Evolutionary conservation across 1,140 invertebrate genomes (phyloP), one percentile per base, ranked within the genome.

Genomic region (Medauroidea extradentata): DNA sequence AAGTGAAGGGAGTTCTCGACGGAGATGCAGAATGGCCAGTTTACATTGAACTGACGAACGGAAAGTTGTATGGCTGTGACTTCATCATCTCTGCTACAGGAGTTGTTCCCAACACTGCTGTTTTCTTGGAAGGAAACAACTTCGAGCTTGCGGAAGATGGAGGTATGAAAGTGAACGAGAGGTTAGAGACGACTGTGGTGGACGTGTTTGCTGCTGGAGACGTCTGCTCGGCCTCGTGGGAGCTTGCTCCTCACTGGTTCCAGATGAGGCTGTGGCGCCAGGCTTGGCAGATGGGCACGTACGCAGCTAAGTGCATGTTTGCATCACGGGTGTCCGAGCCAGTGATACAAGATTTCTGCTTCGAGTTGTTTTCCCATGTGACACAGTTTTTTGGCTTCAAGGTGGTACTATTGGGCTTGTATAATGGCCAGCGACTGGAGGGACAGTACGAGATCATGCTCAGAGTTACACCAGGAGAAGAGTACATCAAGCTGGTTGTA

Each of bases 221-320:
- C 83, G 86, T 93, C 8, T 97, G 94, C 68, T 82, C 81, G 61
- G 86, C 88, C 25, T 72, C 73, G 25, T 98, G 96, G 96, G 70
- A 82, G 16, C 67, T 76, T 52, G 82, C 92, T 1, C 72, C 80
- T 39, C 90, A 96, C 70, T 99, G 96, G 96, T 90, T 96, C 74
- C 95, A 98, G 77, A 94, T 99, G 88, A 80, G 94, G 49, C 73
- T 99, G 1, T 99, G 97, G 97, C 94, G 94, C 4, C 97, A 99
- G 79, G 97, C 96, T 0, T 76, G 94, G 60, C 94, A 98, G 77
- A 99, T 99, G 96, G 97, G 96, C 11, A 80, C 82, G 42, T 97
- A 96, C 79, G 93, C 90, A 14, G 95, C 92, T 0, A 90, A 93
- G 73, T 87, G 88, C 59, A 98, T 99, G 91, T 79, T 84, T 60